Evolutionary conservation across 1,140 invertebrate genomes (phyloP), one percentile per base, ranked within the genome.

Genomic region (Druon quercuslanigerum): DNA sequence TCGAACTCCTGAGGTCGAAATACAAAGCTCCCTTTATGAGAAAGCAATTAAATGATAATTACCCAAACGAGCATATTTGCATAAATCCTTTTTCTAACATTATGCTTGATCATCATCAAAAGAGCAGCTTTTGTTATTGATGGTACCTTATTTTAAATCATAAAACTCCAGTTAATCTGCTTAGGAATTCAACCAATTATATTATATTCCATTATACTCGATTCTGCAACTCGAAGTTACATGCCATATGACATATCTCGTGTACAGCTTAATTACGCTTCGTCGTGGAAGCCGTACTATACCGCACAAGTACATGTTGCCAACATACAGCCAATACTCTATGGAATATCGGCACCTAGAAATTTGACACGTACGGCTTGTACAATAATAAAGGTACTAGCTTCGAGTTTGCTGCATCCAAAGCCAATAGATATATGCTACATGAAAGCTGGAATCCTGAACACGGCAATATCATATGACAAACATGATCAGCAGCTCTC

Each of bases 191-290:
- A 46, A 46, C 6, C 40, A 46, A 46, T n/a, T n/a, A n/a, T n/a
- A n/a, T n/a, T n/a, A 77, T 79, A 80, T 83, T 83, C 71, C 82
- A 75, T 77, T 83, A 79, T 75, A 79, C 74, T 73, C 77, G 73
- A 83, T 83, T 78, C 79, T 83, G 73, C 76, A 20, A 56, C 16
- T 56, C 20, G 19, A 56, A 56, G 17, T 56, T 56, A 56, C 13
- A 19, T 56, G 56, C 52, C 73, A 75, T 83, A 81, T 84, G 76
- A 80, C 79, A 76, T 78, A 79, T 77, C 79, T 79, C 79, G 78
- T 78, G 79, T 79, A 77, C 52, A 60, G 77, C 79, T 84, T 84
- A 85, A 85, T 85, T 82, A 82, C 79, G 78, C 80, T 80, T 73
- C 79, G 75, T 80, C 78, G 79, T 78, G 75, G 79, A 83, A 80